These are phyloP conservation scores for Lampris megalopsis DNA, from an alignment of 2,113 vertebrate species.

Conservation along the genomic window DNA sequence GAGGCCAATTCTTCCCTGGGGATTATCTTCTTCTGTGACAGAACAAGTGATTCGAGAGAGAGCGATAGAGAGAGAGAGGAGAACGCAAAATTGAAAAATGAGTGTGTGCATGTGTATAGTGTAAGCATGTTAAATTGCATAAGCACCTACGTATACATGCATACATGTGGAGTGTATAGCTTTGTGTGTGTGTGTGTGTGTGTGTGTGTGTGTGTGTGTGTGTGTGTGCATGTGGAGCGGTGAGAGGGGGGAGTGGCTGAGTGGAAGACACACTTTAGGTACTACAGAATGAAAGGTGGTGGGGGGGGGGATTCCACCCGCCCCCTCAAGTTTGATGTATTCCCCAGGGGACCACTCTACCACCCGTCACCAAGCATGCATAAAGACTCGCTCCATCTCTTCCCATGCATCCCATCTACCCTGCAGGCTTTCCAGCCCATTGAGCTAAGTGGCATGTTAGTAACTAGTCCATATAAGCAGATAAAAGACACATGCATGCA, in stretches of 20 bases:
- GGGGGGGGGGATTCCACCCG: too few relatives aligned
- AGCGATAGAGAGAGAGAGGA: background rate
- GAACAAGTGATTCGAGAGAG: background rate
- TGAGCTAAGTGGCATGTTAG: conserved; percentile 50
- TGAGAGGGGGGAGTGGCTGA: too few relatives aligned
- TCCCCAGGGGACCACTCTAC: conserved; percentile 44
- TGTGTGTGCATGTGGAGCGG: too few relatives aligned
- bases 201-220: too few relatives aligned
- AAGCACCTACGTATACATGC: too few relatives aligned
- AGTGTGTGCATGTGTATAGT: background rate
- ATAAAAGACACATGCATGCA: conserved; percentile 3
- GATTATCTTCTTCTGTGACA: background rate
- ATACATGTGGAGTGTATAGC: too few relatives aligned
- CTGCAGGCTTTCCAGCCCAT: conserved; percentile 42
- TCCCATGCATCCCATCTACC: conserved; percentile 43
- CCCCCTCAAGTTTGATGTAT: background rate
- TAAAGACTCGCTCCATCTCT: conserved; percentile 41
- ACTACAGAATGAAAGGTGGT: too few relatives aligned
- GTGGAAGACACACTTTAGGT: background rate
- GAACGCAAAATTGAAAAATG: too few relatives aligned
- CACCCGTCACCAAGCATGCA: conserved; percentile 49
- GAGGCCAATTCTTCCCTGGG: background rate
- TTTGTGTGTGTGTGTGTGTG: too few relatives aligned
- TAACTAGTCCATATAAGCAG: conserved; percentile 22
- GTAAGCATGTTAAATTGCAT: too few relatives aligned